Base-by-base conservation (phyloP, 2,797 vertebrate genomes). In the Ctenopoma kingsleyae region DNA sequence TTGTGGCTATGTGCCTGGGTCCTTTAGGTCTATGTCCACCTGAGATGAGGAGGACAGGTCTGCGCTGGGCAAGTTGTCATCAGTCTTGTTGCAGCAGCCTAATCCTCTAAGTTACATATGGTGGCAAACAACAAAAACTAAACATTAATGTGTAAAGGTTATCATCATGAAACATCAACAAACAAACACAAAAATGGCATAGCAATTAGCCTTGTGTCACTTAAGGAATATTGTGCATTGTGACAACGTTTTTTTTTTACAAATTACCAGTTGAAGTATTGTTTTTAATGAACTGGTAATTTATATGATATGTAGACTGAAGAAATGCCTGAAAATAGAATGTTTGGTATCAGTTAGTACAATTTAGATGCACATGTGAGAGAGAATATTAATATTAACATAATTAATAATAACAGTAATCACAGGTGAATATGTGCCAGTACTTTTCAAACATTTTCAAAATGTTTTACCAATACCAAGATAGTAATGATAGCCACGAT, bases 21-120 rank as follows among this genome's bases (percentile, higher is more conserved):
- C 59, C 20, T 71, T 80, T 56, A 55, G 60, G 38, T 80, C 41
- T 56, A 49, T 53, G 61, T 60, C 74, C 32, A 52, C 40, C 63
- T 48, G 41, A 72, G 63, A 63, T 56, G 58, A 69, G 27, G 54
- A 54, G 27, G 54, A 54, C 27, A 60, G 60, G 44, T 56, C 46
- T 61, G 30, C 20, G 10, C 44, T 70, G 32, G 64, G 57, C 46
- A 56, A 48, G 53, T 30, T 71, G 74, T 66, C 68, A 59, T 65
- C 41, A 52, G 53, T 67, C 50, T 76, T 62, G 43, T 67, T 78
- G 59, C 32, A 61, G 47, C 12, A 44, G 23, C 23, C 23, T 23
- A 23, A 4, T 23, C 23, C 23, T 23, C 23, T 23, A 23, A 23
- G 23, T 4, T 23, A 16, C 3, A 25, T 3, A 48, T 6, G 13